Conservation (phyloP, 2,888 invertebrate species). For the Acleris sparsana region DNA sequence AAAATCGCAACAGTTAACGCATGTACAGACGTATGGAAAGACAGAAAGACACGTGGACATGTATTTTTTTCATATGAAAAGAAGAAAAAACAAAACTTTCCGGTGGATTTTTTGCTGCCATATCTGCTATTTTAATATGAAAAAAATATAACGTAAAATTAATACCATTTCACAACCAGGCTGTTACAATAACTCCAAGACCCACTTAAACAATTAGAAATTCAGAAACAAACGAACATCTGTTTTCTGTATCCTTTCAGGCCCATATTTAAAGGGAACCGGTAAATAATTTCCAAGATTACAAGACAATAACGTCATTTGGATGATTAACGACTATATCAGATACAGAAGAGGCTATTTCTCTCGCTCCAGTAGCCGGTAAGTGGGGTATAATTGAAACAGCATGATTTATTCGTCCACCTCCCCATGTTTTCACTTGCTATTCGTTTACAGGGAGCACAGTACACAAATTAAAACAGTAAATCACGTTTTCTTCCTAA, state of each 20-base stretch:
- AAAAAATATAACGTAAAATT: too few relatives aligned
- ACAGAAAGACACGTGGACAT: too few relatives aligned
- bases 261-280: slow-evolving; percentile 26
- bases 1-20: too few relatives aligned
- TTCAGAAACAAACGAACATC: slow-evolving; percentile 25
- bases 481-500: not conserved
- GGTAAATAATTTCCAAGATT: slow-evolving; percentile 34
- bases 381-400: slow-evolving; percentile 70
- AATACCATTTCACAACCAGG: too few relatives aligned
- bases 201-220: slow-evolving; percentile 29
- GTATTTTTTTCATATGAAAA: too few relatives aligned
- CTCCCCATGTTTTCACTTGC: slow-evolving; percentile 45
- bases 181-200: too few relatives aligned
- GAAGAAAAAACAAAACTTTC: too few relatives aligned
- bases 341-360: slow-evolving; percentile 41
- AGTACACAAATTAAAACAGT: not conserved
- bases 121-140: too few relatives aligned
- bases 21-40: too few relatives aligned
- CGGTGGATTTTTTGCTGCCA: too few relatives aligned
- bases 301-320: slow-evolving; percentile 40
- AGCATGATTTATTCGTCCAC: slow-evolving; percentile 64
- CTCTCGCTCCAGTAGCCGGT: slow-evolving; percentile 44
- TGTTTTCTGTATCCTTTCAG: slow-evolving; percentile 23
- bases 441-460: slow-evolving; percentile 32
- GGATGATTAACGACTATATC: slow-evolving; percentile 47